Conservation (phyloP, 2,113 vertebrate genomes). For the Salvelinus namaycush region DNA sequence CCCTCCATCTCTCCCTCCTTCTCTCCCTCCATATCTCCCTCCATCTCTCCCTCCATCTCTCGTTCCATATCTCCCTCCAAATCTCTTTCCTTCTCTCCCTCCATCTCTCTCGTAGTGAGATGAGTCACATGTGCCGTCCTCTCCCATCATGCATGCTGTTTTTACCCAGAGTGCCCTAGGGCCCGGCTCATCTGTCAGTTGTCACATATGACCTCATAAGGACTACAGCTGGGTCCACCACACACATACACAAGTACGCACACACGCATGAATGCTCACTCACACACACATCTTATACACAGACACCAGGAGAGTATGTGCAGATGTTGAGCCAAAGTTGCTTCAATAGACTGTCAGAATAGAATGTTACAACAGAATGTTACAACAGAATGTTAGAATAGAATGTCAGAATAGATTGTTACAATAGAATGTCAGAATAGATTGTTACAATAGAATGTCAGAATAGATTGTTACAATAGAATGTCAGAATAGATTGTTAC, state of each 20-base stretch:
- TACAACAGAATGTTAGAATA: no score
- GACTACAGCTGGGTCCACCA: slow-evolving; percentile 46
- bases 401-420: no score
- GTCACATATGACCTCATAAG: slow-evolving; percentile 55
- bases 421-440: no score
- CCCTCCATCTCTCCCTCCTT: background rate
- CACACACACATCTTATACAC: background rate
- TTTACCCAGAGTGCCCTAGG: slow-evolving; percentile 61
- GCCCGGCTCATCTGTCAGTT: slow-evolving; percentile 65
- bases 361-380: no score
- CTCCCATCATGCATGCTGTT: slow-evolving; percentile 61
- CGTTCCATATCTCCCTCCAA: background rate
- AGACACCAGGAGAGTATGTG: background rate
- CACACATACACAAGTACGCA: background rate
- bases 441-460: no score
- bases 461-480: no score
- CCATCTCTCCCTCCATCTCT: background rate
- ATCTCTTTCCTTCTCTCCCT: background rate
- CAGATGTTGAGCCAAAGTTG: background rate
- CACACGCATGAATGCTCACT: background rate
- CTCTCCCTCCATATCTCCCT: background rate
- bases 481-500: no score
- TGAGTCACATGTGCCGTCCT: slow-evolving; percentile 62
- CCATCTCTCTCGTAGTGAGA: slow-evolving; percentile 38
- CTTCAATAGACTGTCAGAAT: background rate